Conservation (phyloP, 1,140 invertebrate species). For the Tetragonula clypearis region DNA sequence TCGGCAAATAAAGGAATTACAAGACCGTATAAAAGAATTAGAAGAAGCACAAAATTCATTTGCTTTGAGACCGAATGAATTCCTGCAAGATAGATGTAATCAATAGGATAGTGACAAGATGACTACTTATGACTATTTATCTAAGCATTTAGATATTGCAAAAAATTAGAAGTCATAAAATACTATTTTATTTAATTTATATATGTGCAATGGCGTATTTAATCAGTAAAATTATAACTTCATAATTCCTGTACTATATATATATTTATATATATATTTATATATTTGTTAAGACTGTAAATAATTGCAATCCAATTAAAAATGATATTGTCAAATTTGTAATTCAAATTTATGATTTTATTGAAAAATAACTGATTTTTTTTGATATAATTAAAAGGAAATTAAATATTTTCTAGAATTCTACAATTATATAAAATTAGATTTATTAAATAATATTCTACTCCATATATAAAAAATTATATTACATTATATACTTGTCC, state of each 20-base stretch:
- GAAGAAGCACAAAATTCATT: slow-evolving; percentile 31
- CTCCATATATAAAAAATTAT: neutral
- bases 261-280: neutral
- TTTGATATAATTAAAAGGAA: neutral
- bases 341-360: neutral
- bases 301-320: neutral
- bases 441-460: slow-evolving; percentile 32
- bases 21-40: slow-evolving; percentile 58
- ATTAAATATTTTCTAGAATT: neutral
- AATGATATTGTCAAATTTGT: neutral
- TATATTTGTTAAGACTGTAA: slow-evolving; percentile 15
- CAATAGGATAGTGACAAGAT: neutral
- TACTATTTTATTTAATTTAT: neutral
- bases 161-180: neutral
- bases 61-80: neutral
- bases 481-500: neutral
- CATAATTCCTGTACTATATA: slow-evolving; percentile 1
- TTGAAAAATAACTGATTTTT: neutral
- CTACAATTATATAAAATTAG: slow-evolving; percentile 4
- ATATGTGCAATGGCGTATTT: neutral
- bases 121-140: no score
- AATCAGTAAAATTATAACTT: neutral
- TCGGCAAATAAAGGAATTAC: slow-evolving; percentile 62
- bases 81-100: neutral
- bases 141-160: no score